Conservation (phyloP, 1,140 invertebrate species). For the Heliconius eleuchia region DNA sequence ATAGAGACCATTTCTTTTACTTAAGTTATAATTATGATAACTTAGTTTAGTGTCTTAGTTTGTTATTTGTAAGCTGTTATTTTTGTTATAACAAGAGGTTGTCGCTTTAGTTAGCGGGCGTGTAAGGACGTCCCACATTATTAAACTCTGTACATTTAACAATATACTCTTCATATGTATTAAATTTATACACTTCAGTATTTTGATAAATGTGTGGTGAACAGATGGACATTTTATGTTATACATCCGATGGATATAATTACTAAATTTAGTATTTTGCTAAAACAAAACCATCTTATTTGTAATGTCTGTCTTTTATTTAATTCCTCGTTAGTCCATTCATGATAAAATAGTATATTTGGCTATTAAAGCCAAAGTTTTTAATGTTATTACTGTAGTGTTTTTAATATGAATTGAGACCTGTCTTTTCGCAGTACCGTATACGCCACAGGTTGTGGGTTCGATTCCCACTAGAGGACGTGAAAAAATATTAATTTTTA, state of each 20-base stretch:
- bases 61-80: constrained; percentile 26
- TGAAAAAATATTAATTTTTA: too few species aligned
- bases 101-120: constrained; percentile 1
- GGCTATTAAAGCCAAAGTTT: too few species aligned
- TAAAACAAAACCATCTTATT: constrained; percentile 13
- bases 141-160: background rate
- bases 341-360: background rate
- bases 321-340: background rate
- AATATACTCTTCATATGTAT: background rate
- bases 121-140: background rate
- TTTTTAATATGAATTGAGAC: too few species aligned
- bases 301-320: constrained; percentile 7
- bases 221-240: constrained; percentile 6
- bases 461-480: too few species aligned
- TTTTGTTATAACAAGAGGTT: constrained; percentile 15
- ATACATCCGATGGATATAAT: constrained; percentile 6
- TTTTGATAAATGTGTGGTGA: background rate
- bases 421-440: too few species aligned
- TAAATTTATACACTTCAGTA: background rate
- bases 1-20: constrained; percentile 5
- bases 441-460: too few species aligned
- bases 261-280: constrained; percentile 7
- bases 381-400: too few species aligned
- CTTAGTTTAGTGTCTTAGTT: constrained; percentile 17
- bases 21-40: background rate